These are phyloP conservation scores for Nyctalus aviator DNA, from an alignment of 2,797 vertebrate genomes.

Conservation along the genomic window DNA sequence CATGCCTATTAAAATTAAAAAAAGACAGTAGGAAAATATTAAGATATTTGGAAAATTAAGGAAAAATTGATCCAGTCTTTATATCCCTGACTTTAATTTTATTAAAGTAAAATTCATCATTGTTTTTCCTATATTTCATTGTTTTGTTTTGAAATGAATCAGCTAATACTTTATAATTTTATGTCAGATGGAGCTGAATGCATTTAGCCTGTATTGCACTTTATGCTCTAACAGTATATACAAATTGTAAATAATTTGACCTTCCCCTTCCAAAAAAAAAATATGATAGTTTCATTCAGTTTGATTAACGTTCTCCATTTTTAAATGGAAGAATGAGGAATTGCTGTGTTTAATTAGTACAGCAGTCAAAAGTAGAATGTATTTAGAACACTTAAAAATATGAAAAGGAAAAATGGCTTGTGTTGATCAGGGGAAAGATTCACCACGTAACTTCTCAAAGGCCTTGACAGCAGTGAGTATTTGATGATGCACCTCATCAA, in stretches of 20 bases:
- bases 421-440: neutral
- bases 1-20: neutral
- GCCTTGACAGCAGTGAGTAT: neutral
- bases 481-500: too few species aligned
- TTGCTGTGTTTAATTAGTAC: neutral
- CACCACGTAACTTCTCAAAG: neutral
- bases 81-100: slow-evolving; percentile 59
- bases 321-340: slow-evolving; percentile 45
- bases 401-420: neutral
- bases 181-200: neutral
- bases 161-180: slow-evolving; percentile 42
- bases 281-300: neutral
- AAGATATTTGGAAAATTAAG: slow-evolving; percentile 46
- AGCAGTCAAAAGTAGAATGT: neutral
- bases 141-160: slow-evolving; percentile 61
- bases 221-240: slow-evolving; percentile 41
- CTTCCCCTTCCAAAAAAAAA: neutral
- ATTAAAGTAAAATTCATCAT: slow-evolving; percentile 54
- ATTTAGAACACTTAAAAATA: slow-evolving; percentile 17
- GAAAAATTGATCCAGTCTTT: slow-evolving; percentile 47
- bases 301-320: neutral
- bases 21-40: slow-evolving; percentile 20
- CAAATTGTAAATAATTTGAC: slow-evolving; percentile 8
- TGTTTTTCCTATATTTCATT: slow-evolving; percentile 19
- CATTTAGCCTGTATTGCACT: slow-evolving; percentile 23